Conservation (phyloP, 2,888 invertebrate genomes). For the Epirrhoe alternata region DNA sequence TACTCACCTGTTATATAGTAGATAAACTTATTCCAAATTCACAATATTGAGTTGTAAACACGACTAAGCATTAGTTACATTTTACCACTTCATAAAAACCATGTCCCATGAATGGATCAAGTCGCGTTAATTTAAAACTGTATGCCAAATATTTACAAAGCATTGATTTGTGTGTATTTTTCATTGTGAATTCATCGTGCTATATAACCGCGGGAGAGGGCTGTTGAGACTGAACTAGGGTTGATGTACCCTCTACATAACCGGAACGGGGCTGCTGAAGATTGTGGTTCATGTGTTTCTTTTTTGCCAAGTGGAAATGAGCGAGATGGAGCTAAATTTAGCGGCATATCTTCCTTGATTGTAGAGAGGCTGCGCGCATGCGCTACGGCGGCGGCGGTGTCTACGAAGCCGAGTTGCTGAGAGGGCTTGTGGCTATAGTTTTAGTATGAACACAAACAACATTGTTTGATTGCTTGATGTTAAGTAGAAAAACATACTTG, state of each 20-base stretch:
- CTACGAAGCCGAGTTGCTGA: constrained; percentile 13
- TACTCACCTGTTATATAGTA: constrained; percentile 33
- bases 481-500: too few relatives aligned
- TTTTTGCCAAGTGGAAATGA: constrained; percentile 37
- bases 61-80: constrained; percentile 7
- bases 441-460: background rate
- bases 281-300: constrained; percentile 36
- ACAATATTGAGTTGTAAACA: constrained; percentile 21
- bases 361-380: constrained; percentile 73
- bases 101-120: constrained; percentile 5
- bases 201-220: constrained; percentile 22
- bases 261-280: constrained; percentile 27
- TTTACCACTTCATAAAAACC: constrained; percentile 25
- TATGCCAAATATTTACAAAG: constrained; percentile 15
- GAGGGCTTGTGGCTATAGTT: constrained; percentile 11
- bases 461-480: too few relatives aligned
- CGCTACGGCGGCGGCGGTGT: constrained; percentile 36
- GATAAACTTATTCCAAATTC: constrained; percentile 25
- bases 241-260: constrained; percentile 31
- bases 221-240: constrained; percentile 38
- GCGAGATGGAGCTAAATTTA: constrained; percentile 45
- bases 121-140: constrained; percentile 7
- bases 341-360: constrained; percentile 35
- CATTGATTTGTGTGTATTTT: constrained; percentile 30
- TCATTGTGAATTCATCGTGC: constrained; percentile 35